These are phyloP conservation scores for Pemphigus obesinymphae DNA, from an alignment of 1,140 invertebrate species.

Conservation along the genomic window DNA sequence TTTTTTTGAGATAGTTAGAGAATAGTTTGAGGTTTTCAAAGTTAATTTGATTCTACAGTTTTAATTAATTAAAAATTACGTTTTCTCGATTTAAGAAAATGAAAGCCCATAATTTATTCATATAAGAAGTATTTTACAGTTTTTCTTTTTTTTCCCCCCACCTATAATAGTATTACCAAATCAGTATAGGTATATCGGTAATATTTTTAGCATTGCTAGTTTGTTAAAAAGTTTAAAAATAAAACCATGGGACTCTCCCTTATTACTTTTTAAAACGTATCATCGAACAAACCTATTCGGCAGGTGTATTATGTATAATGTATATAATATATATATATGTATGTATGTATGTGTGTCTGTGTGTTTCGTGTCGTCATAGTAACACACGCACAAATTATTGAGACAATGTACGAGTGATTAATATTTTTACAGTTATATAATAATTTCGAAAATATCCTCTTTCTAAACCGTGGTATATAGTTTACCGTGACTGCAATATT, in stretches of 20 bases:
- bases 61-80: background rate
- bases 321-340: no score
- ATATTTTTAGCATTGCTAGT: background rate
- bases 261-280: background rate
- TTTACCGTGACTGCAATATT: background rate
- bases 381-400: background rate
- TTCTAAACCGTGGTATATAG: background rate
- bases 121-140: background rate
- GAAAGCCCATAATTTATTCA: background rate
- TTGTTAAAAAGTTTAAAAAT: no score
- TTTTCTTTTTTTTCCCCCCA: background rate
- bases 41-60: background rate
- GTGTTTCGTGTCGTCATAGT: background rate
- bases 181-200: background rate
- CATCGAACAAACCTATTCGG: conserved; percentile 1
- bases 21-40: background rate
- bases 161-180: background rate
- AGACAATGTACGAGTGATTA: background rate
- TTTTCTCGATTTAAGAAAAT: background rate
- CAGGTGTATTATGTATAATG: background rate
- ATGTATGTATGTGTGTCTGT: background rate
- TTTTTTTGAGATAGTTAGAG: background rate
- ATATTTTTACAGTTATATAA: background rate
- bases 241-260: no score
- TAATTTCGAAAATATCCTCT: background rate